Percentiles rank a stretch among this genome's conserved stretches.
Conservation (phyloP, 2,797 vertebrate species). For the Artibeus lituratus region DNA sequence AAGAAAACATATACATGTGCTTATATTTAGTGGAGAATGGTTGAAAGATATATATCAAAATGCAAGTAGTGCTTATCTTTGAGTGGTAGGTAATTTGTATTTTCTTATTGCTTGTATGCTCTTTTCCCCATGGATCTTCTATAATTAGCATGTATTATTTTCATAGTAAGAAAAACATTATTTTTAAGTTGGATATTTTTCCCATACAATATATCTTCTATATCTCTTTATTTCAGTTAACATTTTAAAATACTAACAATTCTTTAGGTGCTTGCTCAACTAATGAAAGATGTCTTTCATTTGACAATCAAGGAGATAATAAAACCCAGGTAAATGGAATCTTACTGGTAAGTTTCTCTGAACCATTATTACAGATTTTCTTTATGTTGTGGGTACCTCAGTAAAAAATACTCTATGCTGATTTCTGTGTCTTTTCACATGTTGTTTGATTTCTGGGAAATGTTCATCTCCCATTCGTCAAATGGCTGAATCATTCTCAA, state of each 20-base stretch:
- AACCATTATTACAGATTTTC: not conserved
- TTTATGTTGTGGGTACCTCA: not conserved
- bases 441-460: not conserved
- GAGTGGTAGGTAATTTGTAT: not conserved
- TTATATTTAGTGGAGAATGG: not conserved
- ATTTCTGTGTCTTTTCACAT: not conserved
- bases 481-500: not conserved
- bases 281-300: not conserved
- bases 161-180: conserved; percentile 33
- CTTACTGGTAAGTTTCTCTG: not conserved
- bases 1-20: not conserved
- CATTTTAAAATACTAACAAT: not conserved
- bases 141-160: conserved; percentile 18
- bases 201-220: not conserved
- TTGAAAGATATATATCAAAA: conserved; percentile 14
- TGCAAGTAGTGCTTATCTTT: not conserved
- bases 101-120: not conserved
- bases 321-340: conserved; percentile 1
- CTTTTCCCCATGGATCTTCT: not conserved
- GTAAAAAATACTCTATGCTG: not conserved
- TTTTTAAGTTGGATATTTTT: conserved; percentile 34
- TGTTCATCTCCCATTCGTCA: not conserved
- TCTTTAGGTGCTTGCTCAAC: not conserved
- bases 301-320: not conserved
- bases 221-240: not conserved